Evolutionary conservation across 2,797 vertebrate species (phyloP).

Genomic region (Clarias fuscus): DNA sequence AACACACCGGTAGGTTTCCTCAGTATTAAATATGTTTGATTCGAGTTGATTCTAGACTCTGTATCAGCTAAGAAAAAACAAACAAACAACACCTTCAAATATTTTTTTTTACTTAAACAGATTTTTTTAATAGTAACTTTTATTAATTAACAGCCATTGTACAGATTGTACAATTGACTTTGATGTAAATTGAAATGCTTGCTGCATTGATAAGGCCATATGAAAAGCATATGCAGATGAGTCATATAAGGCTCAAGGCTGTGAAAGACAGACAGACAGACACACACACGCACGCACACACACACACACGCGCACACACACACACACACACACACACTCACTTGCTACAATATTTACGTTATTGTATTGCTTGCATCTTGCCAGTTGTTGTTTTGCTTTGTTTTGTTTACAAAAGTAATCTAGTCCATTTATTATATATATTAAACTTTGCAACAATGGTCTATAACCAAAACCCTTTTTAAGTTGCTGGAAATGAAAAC

Average conservation of each 20-base stretch:
- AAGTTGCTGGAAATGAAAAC: too few relatives aligned
- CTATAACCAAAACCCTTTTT: too few relatives aligned
- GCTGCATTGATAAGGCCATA: slow-evolving; percentile 5
- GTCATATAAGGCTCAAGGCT: neutral
- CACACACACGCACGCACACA: neutral
- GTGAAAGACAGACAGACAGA: neutral
- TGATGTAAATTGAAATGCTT: neutral
- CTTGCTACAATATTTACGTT: neutral
- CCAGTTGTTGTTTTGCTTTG: neutral
- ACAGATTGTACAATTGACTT: neutral
- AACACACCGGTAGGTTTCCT: neutral
- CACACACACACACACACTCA: neutral
- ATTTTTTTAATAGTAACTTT: neutral
- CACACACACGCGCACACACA: neutral
- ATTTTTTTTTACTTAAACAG: neutral
- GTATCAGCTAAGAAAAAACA: neutral
- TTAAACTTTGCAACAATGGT: neutral
- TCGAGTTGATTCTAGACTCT: neutral
- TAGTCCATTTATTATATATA: neutral
- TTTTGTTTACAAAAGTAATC: neutral
- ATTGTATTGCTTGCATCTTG: slow-evolving; percentile 1
- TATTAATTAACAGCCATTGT: neutral
- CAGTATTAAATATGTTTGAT: neutral
- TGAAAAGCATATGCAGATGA: neutral
- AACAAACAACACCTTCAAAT: neutral